Evolutionary conservation across 2,888 invertebrate genomes (phyloP).

Genomic region (Cheiracanthium punctorium): DNA sequence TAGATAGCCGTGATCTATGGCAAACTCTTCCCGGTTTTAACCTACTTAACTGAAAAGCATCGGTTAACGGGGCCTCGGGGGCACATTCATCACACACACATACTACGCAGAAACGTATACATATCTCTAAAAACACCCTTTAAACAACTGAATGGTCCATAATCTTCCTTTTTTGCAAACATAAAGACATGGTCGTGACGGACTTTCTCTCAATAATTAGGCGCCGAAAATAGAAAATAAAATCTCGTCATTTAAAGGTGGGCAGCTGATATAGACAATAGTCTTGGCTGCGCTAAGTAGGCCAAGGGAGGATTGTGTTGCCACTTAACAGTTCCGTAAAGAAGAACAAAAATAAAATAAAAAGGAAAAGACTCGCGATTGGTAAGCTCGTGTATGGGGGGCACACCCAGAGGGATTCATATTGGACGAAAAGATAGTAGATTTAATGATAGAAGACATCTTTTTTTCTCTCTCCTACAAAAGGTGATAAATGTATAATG

Average conservation of each 20-base stretch:
- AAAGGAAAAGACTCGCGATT: background rate
- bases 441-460: background rate
- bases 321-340: background rate
- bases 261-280: slow-evolving; percentile 10
- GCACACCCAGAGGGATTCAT: background rate
- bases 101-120: background rate
- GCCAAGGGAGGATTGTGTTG: slow-evolving; percentile 9
- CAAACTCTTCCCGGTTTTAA: background rate
- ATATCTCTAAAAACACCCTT: background rate
- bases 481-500: slow-evolving; percentile 1
- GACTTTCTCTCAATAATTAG: background rate
- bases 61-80: background rate
- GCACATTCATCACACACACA: background rate
- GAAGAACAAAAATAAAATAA: too few relatives aligned
- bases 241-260: background rate
- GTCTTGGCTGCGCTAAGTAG: background rate
- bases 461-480: background rate
- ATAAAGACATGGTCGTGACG: slow-evolving; percentile 14
- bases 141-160: background rate
- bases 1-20: slow-evolving; percentile 1
- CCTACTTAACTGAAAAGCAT: background rate
- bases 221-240: slow-evolving; percentile 11
- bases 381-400: background rate
- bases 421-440: background rate
- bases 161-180: slow-evolving; percentile 3